Evolutionary conservation across 2,888 invertebrate genomes (phyloP).

Genomic region (Athalia rosae): DNA sequence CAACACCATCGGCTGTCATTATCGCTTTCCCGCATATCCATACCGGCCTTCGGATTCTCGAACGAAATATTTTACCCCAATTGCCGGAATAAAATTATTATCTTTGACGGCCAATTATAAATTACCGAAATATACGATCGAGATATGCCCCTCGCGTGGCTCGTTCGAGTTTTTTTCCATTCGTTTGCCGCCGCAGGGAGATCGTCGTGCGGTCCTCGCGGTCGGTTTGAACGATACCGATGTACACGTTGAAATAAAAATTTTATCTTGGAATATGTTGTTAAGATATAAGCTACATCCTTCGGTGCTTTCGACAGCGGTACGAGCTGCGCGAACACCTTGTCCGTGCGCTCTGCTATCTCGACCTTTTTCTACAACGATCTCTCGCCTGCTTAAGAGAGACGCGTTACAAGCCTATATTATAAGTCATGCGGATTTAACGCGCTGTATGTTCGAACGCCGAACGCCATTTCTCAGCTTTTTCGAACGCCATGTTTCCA

Average conservation of each 20-base stretch:
- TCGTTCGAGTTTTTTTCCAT: no score
- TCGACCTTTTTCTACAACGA: conserved; percentile 34
- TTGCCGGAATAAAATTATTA: conserved; percentile 54
- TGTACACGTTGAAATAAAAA: conserved; percentile 32
- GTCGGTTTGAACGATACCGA: conserved; percentile 33
- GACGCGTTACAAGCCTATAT: conserved; percentile 32
- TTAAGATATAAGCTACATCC: conserved; percentile 57
- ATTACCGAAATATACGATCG: conserved; percentile 51
- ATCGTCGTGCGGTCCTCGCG: neutral
- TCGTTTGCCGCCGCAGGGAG: neutral
- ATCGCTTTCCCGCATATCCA: conserved; percentile 26
- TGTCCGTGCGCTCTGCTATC: conserved; percentile 38
- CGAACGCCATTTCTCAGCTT: conserved; percentile 28
- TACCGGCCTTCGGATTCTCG: neutral
- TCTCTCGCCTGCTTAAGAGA: conserved; percentile 24
- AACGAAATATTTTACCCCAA: conserved; percentile 50
- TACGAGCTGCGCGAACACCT: conserved; percentile 39
- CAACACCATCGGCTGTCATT: conserved; percentile 9
- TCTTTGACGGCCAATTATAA: conserved; percentile 55
- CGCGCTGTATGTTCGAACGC: conserved; percentile 30
- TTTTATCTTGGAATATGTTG: conserved; percentile 53
- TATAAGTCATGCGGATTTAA: conserved; percentile 32
- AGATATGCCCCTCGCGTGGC: conserved; percentile 5
- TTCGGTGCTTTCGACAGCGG: conserved; percentile 55
- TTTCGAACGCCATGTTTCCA: conserved; percentile 8